These are phyloP conservation scores for Heteropelma amictum DNA, from an alignment of 2,888 invertebrate species.

Conservation along the genomic window DNA sequence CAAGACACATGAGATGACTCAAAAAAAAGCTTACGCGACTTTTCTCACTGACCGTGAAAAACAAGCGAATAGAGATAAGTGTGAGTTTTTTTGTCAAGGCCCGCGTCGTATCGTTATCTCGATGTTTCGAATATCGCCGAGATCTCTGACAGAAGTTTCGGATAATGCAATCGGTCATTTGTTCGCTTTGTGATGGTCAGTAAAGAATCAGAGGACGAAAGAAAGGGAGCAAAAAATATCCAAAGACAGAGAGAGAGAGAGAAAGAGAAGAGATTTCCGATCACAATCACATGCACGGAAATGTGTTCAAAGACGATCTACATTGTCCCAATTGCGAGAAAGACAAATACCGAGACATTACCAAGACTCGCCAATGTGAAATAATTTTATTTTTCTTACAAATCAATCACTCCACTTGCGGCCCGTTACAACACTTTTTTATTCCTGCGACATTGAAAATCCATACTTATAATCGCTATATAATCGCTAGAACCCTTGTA, in stretches of 20 bases:
- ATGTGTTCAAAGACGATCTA: background rate
- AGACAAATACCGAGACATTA: background rate
- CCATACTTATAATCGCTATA: background rate
- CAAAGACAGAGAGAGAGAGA: background rate
- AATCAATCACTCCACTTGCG: no score
- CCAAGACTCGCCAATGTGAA: background rate
- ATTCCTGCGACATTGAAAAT: background rate
- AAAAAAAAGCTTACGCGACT: background rate
- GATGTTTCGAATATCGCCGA: background rate
- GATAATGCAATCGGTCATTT: constrained; percentile 33
- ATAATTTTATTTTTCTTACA: no score
- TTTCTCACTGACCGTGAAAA: constrained; percentile 20
- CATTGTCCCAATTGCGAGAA: background rate
- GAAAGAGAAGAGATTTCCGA: constrained; percentile 3
- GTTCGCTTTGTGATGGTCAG: constrained; percentile 8
- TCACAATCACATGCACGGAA: no score
- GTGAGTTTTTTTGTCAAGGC: constrained; percentile 4
- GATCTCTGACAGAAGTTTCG: constrained; percentile 5
- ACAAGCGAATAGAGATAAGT: constrained; percentile 1
- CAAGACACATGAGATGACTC: no score
- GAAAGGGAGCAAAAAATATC: background rate
- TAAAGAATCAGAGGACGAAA: background rate
- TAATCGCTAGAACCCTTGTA: no score
- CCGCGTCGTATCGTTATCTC: constrained; percentile 13
- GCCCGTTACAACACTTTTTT: no score